A percentile compares a stretch with the other conserved stretches of the same genome.
Conservation (phyloP, 2,113 vertebrate genomes). For the Chroicocephalus ridibundus region DNA sequence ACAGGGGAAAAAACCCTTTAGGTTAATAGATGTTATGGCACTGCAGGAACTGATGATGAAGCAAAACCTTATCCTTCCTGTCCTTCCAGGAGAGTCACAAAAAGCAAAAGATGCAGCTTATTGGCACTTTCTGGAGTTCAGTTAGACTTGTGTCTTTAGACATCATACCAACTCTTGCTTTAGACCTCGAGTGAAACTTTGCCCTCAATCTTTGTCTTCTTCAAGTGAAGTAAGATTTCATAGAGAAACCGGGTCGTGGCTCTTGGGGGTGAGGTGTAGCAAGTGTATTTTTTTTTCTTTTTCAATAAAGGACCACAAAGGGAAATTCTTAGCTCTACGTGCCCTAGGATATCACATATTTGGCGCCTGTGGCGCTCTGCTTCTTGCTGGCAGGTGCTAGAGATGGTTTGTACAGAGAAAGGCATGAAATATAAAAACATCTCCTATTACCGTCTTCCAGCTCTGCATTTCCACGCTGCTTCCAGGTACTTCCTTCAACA, state of each 20-base stretch:
- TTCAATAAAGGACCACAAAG: not conserved
- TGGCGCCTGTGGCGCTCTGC: not conserved
- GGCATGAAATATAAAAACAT: accelerated
- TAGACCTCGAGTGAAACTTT: not conserved
- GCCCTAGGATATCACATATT: not conserved
- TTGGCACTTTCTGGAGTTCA: not conserved
- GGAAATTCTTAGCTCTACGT: not conserved
- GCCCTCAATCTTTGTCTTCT: not conserved
- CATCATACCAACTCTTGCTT: not conserved
- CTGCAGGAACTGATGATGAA: not conserved
- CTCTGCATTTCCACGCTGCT: not conserved
- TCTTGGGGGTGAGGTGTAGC: not conserved
- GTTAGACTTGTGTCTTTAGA: not conserved
- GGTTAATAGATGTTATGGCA: not conserved
- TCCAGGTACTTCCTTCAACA: not conserved
- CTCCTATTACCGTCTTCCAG: not conserved
- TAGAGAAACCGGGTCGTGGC: not conserved
- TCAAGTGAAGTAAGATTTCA: not conserved
- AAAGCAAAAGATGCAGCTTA: not conserved
- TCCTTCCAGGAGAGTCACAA: conserved; percentile 2
- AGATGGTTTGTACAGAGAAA: not conserved
- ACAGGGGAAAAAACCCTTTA: not conserved
- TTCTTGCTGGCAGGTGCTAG: not conserved
- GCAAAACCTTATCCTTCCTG: not conserved
- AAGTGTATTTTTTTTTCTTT: not conserved